Evolutionary conservation across 2,113 vertebrate species (phyloP), one percentile per base, ranked within the genome.

Genomic region (Rhinoptilus africanus): DNA sequence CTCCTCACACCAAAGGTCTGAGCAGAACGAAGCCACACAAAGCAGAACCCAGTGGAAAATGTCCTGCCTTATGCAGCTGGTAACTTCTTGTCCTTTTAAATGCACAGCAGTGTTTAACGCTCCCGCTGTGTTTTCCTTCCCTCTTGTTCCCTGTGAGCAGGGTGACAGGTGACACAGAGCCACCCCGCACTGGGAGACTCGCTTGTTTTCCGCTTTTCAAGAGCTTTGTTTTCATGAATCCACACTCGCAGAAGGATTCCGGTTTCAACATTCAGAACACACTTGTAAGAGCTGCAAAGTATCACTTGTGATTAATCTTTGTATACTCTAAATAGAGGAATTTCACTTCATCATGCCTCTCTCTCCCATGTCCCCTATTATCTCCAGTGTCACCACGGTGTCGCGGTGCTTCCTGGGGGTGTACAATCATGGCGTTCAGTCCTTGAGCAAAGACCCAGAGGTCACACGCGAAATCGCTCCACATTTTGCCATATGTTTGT

Each of bases 401-500:
- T 27, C 60, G 2, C 2, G 6, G 62, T 24, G 41, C 68, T 74
- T 63, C 71, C 54, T 9, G 67, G 48, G 10, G 72, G 7, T 8
- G 28, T 21, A 67, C 78, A 87, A 68, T 63, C 62, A 21, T 4
- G 5, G 53, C 6, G 10, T 60, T 56, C 11, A 68, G 83, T 83
- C 81, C 96, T 86, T 83, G 28, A 91, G 84, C 53, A 43, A 50
- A 62, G 90, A 60, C 21, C 45, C 50, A 19, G 37, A 79, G 54
- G 51, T 34, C 75, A 39, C 57, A 56, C 3, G 3, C 45, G 30
- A 71, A 91, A 76, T 4, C 57, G 57, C 66, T 71, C 43, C 57
- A 11, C 20, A 1, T 45, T 14, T 62, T 2, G 14, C 13, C 3
- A 6, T 2, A 7, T 0, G 27, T 34, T 34, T 34, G 14, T 8